Base-by-base conservation (phyloP, 2,113 vertebrate species). In the Thamnophis sirtalis region DNA sequence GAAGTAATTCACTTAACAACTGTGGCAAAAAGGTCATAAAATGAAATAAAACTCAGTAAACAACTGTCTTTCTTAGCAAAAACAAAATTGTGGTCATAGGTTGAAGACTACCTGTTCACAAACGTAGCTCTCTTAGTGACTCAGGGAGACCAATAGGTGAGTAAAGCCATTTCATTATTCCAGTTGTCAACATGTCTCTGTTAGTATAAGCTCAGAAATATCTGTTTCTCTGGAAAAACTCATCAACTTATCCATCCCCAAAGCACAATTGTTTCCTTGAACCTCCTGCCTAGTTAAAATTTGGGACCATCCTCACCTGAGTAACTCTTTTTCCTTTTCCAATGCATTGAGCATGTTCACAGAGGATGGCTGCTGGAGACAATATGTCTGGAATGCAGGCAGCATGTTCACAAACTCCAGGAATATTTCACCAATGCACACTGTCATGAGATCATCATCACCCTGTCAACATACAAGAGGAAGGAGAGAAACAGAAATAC, bases 341-440 rank as follows among this genome's bases (percentile, higher is more conserved):
- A 99, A 96, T 0, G 98, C 93, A 3, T 99, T 99, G 93, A 99
- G 98, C 97, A 98, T 97, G 93, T 98, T 98, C 94, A 99, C 98
- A 0, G 98, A 98, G 93, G 98, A 97, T 86, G 98, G 98, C 95
- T 99, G 98, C 96, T 98, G 98, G 73, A 99, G 98, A 94, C 98
- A 99, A 97, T 99, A 99, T n/a, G 98, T 99, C 97, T 99, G 98
- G 96, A 99, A 99, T 51, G 98, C 98, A 0, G 98, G 98, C 86
- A 99, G 97, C 98, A 99, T 99, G 96, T 98, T 99, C 94, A 98
- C 98, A 0, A 98, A 99, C 96, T 98, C 98, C 92, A 99, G 97
- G 91, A 99, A 99, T 95, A 99, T 97, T 96, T 99, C 98, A 0
- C 98, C 98, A 0, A 99, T 98, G 97, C 98, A 98, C 84, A 99